Conservation (phyloP, 2,888 invertebrate genomes). For the Atethmia centrago region DNA sequence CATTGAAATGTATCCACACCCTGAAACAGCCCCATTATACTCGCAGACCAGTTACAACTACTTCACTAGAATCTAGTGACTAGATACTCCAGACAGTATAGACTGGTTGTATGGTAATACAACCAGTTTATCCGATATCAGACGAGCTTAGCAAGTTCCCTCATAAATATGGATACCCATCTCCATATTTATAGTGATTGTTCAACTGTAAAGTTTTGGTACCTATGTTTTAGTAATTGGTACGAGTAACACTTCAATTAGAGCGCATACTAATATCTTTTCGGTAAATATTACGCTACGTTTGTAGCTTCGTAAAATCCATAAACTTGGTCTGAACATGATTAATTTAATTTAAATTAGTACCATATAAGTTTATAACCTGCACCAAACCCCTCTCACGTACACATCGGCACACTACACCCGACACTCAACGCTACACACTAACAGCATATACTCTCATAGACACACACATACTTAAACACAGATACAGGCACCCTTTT, state of each 20-base stretch:
- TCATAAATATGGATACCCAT: slow-evolving; percentile 76
- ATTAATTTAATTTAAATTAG: too few species aligned
- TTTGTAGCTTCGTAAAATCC: slow-evolving; percentile 2
- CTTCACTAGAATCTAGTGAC: neutral
- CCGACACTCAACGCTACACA: too few species aligned
- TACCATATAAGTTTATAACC: too few species aligned
- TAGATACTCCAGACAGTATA: neutral
- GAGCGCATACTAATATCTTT: slow-evolving; percentile 29
- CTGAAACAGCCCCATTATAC: neutral
- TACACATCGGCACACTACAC: too few species aligned
- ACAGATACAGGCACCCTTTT: too few species aligned
- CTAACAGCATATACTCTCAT: too few species aligned
- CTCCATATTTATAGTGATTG: slow-evolving; percentile 72
- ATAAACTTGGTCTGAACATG: slow-evolving; percentile 1
- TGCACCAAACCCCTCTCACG: too few species aligned
- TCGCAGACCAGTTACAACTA: slow-evolving; percentile 31
- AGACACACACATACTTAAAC: too few species aligned
- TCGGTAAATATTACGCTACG: slow-evolving; percentile 5
- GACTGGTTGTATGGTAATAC: too few species aligned
- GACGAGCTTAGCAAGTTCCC: slow-evolving; percentile 56
- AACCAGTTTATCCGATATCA: slow-evolving; percentile 55
- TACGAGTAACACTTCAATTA: slow-evolving; percentile 50
- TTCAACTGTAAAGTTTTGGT: slow-evolving; percentile 72
- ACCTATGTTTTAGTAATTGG: slow-evolving; percentile 67
- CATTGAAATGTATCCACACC: slow-evolving; percentile 6